Evolutionary conservation across 2,113 vertebrate species (phyloP), one percentile per base, ranked within the genome.

Genomic region (Tychaedon coryphoeus): DNA sequence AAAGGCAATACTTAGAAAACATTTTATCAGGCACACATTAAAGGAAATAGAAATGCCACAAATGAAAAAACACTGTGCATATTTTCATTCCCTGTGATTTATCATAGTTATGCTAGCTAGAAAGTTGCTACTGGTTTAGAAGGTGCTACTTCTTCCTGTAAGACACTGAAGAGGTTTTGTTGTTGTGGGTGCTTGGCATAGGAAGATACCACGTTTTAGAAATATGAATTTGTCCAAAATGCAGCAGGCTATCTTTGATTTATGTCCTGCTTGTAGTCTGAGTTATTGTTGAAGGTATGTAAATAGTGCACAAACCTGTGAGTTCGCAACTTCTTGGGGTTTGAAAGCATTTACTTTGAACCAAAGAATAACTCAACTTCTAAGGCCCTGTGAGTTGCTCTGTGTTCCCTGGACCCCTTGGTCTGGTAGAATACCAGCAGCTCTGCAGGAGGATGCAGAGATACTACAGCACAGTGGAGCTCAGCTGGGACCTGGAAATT

Each of bases 21-120:
- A 90, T 97, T 96, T 97, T 92, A 96, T 96, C 97, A 97, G 97
- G 88, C 81, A 88, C 90, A 94, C 93, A 80, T 91, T 95, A 96
- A 97, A 95, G 93, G 92, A 93, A 96, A 92, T 86, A 80, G 81
- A 86, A 93, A 89, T 95, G 93, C 95, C 92, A 94, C 76, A 97
- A 96, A 94, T 94, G 43, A 92, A 88, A 82, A 65, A 66, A 74
- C 70, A 28, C 94, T 89, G 65, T 72, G 87, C 96, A 92, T 90
- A 70, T 77, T 96, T 93, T 90, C 56, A 58, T 93, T 82, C 77
- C 87, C 73, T 88, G 90, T 91, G 94, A 79, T 34, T 94, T 95
- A 84, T 72, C 50, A 1, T 61, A 62, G 75, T 33, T 86, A 72
- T 17, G 4, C 42, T 74, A 56, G 60, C 53, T 88, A 51, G 91